Evolutionary conservation across 2,797 vertebrate species (phyloP).

Genomic region (Dicrostonyx torquatus): DNA sequence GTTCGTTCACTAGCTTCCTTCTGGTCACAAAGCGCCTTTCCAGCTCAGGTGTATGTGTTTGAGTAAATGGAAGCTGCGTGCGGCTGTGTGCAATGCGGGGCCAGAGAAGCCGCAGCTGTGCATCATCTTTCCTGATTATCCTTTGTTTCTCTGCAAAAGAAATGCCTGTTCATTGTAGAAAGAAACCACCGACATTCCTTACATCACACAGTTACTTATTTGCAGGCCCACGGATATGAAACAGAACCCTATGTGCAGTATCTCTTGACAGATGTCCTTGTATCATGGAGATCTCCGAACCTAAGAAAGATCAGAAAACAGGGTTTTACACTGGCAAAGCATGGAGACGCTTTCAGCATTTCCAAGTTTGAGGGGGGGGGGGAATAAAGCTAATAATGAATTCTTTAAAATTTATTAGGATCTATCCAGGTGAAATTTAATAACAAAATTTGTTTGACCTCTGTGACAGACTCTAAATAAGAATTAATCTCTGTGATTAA

Average conservation of each 20-base stretch:
- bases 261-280: background rate
- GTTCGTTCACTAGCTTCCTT: background rate
- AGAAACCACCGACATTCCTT: background rate
- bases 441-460: conserved; percentile 47
- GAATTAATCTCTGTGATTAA: conserved; percentile 70
- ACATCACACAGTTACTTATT: background rate
- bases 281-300: background rate
- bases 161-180: background rate
- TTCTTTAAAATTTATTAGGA: conserved; percentile 49
- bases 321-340: background rate
- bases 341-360: background rate
- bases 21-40: background rate
- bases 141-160: background rate
- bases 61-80: background rate
- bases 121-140: background rate
- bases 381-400: conserved; percentile 12
- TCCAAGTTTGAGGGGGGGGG: background rate
- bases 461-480: conserved; percentile 61
- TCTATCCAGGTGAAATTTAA: conserved; percentile 55
- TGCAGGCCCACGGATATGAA: background rate
- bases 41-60: background rate
- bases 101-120: background rate
- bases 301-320: background rate
- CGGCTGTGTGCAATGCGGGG: background rate
- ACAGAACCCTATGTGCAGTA: background rate